These are phyloP conservation scores for Geophilus truncorum DNA, from an alignment of 2,888 invertebrate genomes.

Conservation along the genomic window DNA sequence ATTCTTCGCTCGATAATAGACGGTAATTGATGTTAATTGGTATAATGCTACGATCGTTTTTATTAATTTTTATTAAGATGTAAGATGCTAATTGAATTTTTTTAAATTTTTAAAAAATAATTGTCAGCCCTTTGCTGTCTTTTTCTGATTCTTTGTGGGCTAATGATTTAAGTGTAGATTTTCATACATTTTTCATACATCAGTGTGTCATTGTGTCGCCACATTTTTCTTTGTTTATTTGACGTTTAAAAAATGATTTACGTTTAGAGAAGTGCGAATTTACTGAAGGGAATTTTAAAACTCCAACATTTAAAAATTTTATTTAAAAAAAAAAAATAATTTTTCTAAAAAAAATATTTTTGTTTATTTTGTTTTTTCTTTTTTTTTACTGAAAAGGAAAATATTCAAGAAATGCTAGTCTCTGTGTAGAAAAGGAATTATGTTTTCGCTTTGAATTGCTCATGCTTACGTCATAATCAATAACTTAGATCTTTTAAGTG, in stretches of 20 bases:
- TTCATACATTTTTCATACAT: too few species aligned
- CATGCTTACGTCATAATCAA: constrained; percentile 27
- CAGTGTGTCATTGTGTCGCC: neutral
- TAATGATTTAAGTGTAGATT: too few species aligned
- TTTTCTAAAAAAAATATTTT: neutral
- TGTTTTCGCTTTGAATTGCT: constrained; percentile 13
- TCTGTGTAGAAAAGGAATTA: constrained; percentile 1
- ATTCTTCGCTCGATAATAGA: neutral
- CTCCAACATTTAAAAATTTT: too few species aligned
- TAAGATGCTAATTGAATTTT: too few species aligned
- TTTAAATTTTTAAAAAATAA: too few species aligned
- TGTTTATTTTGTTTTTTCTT: neutral
- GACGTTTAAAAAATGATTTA: too few species aligned
- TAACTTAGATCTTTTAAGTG: constrained; percentile 27
- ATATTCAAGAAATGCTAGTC: neutral
- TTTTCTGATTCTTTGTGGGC: too few species aligned
- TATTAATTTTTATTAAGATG: neutral
- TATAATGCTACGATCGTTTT: neutral
- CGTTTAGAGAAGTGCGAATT: too few species aligned
- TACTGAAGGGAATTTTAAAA: too few species aligned
- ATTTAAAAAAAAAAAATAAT: neutral
- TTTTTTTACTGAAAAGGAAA: neutral
- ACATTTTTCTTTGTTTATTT: neutral
- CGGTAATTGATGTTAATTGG: neutral
- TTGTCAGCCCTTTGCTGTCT: too few species aligned